Conservation (phyloP, 2,797 vertebrate species). For the Onychomys arenicola region DNA sequence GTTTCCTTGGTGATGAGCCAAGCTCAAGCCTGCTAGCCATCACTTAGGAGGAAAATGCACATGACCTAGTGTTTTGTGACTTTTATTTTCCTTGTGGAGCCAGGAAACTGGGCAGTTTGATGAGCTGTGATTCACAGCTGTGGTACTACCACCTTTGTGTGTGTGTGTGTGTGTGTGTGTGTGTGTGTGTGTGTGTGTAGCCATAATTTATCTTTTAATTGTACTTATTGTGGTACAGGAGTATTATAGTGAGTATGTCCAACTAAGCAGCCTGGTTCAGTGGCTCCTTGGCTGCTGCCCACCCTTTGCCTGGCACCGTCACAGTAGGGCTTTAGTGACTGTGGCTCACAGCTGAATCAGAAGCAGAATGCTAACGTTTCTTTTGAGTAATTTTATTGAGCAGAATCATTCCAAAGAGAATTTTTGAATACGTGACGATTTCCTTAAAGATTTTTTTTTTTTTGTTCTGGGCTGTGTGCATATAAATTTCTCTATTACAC, state of each 20-base stretch:
- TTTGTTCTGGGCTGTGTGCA: background rate
- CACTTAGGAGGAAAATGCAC: background rate
- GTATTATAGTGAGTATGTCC: background rate
- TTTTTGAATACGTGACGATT: background rate
- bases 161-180: background rate
- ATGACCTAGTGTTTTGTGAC: background rate
- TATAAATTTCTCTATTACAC: background rate
- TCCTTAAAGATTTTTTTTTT: background rate
- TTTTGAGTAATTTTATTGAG: slow-evolving; percentile 39
- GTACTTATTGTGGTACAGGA: background rate
- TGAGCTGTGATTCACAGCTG: background rate
- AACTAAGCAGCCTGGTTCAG: fast-evolving
- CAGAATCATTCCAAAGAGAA: slow-evolving; percentile 6
- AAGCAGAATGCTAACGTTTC: background rate
- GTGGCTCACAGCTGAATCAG: background rate
- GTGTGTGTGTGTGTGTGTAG: background rate
- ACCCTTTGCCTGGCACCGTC: background rate
- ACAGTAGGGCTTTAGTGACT: fast-evolving
- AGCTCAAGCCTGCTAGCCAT: background rate
- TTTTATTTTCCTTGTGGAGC: background rate
- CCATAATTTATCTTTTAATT: slow-evolving; percentile 8
- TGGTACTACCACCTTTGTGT: background rate
- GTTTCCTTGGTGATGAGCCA: slow-evolving; percentile 56
- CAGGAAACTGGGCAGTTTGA: background rate
- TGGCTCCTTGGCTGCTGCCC: background rate